These are phyloP conservation scores for Halcyon leucocephala DNA, from an alignment of 2,797 vertebrate species.

Conservation along the genomic window DNA sequence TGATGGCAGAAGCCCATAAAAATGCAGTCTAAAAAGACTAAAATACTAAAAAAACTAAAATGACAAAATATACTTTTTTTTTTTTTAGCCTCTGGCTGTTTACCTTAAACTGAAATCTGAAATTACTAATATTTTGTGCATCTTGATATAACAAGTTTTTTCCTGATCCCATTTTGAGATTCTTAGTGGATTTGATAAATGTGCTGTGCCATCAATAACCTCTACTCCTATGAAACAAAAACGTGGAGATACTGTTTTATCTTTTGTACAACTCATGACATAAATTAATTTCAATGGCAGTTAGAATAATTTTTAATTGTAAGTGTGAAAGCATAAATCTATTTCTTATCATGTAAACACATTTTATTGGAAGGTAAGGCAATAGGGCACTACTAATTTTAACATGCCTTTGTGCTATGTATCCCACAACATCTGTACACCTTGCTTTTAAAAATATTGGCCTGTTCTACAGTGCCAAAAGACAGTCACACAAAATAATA, in stretches of 20 bases:
- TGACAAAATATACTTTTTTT: too few relatives aligned
- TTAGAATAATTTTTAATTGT: constrained; percentile 31
- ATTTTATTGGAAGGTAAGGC: constrained; percentile 25
- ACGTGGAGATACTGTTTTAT: not conserved
- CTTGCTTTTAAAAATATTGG: not conserved
- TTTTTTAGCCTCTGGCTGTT: not conserved
- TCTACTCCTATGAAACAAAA: not conserved
- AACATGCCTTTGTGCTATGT: not conserved
- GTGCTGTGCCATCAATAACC: not conserved
- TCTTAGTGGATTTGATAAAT: not conserved
- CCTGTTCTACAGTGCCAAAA: not conserved
- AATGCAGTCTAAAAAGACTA: not conserved
- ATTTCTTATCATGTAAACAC: not conserved
- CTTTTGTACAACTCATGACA: not conserved
- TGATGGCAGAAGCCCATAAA: not conserved
- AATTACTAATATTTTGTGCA: not conserved
- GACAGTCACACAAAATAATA: not conserved
- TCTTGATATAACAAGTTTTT: not conserved
- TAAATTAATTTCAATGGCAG: not conserved
- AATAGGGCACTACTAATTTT: not conserved
- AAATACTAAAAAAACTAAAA: not conserved
- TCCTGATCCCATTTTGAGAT: not conserved
- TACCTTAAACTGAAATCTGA: not conserved
- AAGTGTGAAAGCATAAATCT: not conserved
- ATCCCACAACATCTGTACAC: not conserved